A percentile compares a stretch with the other conserved stretches of the same genome.
These are phyloP conservation scores for Eulemur rubriventer DNA, from an alignment of 2,797 vertebrate genomes.

Conservation along the genomic window DNA sequence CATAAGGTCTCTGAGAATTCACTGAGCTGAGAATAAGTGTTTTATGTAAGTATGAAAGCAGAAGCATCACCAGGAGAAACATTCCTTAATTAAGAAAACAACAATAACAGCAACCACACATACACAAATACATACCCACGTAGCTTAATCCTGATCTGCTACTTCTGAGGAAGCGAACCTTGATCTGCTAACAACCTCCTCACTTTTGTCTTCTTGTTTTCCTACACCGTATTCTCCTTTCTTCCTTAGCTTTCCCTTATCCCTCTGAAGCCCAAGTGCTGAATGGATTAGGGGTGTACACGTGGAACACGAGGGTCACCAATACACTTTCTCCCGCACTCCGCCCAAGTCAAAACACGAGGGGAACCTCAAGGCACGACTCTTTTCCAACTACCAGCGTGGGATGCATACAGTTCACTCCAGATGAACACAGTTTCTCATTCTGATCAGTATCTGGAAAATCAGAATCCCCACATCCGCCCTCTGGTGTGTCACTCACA, in stretches of 20 bases:
- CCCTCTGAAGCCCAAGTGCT: not conserved
- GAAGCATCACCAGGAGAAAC: not conserved
- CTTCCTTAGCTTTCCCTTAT: not conserved
- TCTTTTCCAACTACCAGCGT: not conserved
- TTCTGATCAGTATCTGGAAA: not conserved
- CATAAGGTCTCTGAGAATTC: not conserved
- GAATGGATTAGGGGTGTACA: not conserved
- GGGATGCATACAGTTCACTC: not conserved
- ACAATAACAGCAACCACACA: too few species aligned
- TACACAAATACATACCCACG: not conserved
- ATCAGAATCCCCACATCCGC: not conserved
- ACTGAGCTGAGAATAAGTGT: not conserved
- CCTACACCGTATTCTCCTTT: not conserved
- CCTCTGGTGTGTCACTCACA: not conserved
- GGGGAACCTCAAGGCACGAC: not conserved
- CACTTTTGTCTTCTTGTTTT: not conserved
- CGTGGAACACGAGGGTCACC: not conserved
- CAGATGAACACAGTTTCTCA: not conserved
- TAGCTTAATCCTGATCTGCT: not conserved
- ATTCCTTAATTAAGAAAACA: not conserved
- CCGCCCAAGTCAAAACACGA: not conserved
- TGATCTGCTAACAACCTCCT: not conserved
- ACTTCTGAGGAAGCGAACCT: not conserved
- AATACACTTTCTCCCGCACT: not conserved
- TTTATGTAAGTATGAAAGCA: not conserved